Evolutionary conservation across 2,888 invertebrate species (phyloP), one percentile per base, ranked within the genome.

Genomic region (Dimorphilus gyrociliatus): DNA sequence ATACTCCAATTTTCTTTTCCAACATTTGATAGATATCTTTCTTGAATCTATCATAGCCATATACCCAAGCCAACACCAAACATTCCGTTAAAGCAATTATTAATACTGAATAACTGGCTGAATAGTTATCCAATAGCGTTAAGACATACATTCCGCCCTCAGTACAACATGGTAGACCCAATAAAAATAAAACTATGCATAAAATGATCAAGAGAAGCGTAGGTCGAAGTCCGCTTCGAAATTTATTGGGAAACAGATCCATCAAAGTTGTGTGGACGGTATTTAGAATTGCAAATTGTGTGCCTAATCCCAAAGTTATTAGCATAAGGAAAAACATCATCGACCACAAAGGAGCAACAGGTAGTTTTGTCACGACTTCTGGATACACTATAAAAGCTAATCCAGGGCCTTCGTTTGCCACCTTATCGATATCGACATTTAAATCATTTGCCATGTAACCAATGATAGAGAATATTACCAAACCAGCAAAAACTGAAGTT

Each of bases 391-490:
- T 46, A 37, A 55, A 55, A 2, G 54, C 53, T 16, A 55, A 36
- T 15, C 54, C 55, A 21, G 53, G 48, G 18, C 51, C 47, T 46
- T 36, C 4, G 13, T 53, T 38, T 4, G 50, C 77, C 30, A 78
- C 78, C 25, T 72, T 69, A 27, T 72, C 72, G 2, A 79, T 76
- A 15, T 68, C 66, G 3, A 78, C 75, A 26, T 74, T 66, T 27
- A 79, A 64, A 50, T 79, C 77, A 43, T 78, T 74, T 1, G 80
- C 79, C 49, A 81, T 65, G 60, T 78, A 79, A 3, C 81, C 46
- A 33, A 55, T 49, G 38, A 53, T 53, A 29, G 50, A 42, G 40
- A 55, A 55, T 29, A 55, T 54, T 24, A 55, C 54, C n/a, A 54
- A 40, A 4, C 55, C 55, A 15, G 80, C 78, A 51, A 80, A 78